phyloP scores from a whole-genome alignment of 2,888 invertebrate genomes.

The Drosophila formosana region DNA sequence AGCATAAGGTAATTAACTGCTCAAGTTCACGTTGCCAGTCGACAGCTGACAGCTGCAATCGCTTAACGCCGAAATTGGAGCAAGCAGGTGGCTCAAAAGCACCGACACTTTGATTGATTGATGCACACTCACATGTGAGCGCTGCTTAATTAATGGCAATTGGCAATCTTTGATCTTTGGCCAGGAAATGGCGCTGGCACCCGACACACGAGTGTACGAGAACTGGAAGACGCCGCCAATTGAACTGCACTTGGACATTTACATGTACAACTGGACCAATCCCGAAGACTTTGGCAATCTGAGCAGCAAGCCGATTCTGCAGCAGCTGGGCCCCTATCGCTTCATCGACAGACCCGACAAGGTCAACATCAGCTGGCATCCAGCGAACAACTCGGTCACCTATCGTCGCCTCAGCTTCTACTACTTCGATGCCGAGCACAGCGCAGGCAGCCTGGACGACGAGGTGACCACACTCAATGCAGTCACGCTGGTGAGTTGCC shows the following conservation, averaged over 20 bases:
- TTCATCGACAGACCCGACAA: conserved; percentile 90
- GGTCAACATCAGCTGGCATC: conserved; percentile 90
- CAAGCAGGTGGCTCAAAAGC: conserved; percentile 53
- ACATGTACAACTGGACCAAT: conserved; percentile 93
- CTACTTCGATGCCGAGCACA: conserved; percentile 89
- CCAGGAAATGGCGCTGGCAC: conserved; percentile 88
- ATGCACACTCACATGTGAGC: conserved; percentile 50
- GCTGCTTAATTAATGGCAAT: conserved; percentile 70
- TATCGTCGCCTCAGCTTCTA: conserved; percentile 89
- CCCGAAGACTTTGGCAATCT: conserved; percentile 88
- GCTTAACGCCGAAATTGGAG: conserved; percentile 48
- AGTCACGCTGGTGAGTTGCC: conserved; percentile 88
- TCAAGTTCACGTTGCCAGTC: not conserved
- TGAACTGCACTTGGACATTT: conserved; percentile 89
- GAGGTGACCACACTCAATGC: conserved; percentile 91
- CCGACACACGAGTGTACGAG: conserved; percentile 87
- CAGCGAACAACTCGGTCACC: conserved; percentile 89
- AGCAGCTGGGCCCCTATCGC: conserved; percentile 88
- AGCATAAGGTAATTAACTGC: conserved; percentile 81
- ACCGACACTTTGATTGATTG: conserved; percentile 54
- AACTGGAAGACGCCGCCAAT: conserved; percentile 90
- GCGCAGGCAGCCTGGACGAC: conserved; percentile 90
- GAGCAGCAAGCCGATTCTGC: conserved; percentile 86
- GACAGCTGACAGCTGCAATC: conserved; percentile 60
- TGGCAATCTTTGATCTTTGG: conserved; percentile 47